Percentiles rank a stretch among this genome's conserved stretches.
Conservation (phyloP, 2,888 invertebrate genomes). For the Bibio marci region DNA sequence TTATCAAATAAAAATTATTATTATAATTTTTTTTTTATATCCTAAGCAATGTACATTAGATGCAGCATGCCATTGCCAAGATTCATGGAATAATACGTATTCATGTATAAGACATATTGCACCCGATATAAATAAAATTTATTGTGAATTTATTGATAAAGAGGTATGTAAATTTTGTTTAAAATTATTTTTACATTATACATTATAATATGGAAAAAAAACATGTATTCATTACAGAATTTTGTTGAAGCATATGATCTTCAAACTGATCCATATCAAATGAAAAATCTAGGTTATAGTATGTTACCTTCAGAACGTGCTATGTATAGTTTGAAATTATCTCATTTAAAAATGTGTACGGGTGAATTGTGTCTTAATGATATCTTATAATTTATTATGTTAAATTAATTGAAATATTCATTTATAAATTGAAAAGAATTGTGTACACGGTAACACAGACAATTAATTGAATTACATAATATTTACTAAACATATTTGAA, state of each 20-base stretch:
- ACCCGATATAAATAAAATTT: conserved; percentile 23
- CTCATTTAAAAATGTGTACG: conserved; percentile 21
- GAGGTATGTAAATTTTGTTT: conserved; percentile 20
- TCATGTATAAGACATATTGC: conserved; percentile 54
- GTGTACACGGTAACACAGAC: too few species aligned
- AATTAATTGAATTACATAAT: too few species aligned
- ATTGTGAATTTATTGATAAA: conserved; percentile 30
- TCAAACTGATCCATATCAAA: conserved; percentile 48
- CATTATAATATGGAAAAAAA: neutral
- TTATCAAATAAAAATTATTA: too few species aligned
- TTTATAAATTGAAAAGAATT: too few species aligned
- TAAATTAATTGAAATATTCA: too few species aligned
- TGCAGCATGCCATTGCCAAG: conserved; percentile 71
- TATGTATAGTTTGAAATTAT: conserved; percentile 30
- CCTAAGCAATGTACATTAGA: conserved; percentile 15
- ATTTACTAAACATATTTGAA: too few species aligned
- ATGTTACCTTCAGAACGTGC: conserved; percentile 34
- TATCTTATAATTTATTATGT: too few species aligned
- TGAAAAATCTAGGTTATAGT: conserved; percentile 40
- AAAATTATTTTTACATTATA: neutral
- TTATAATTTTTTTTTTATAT: conserved; percentile 10
- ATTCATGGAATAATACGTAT: conserved; percentile 69
- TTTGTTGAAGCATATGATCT: conserved; percentile 68
- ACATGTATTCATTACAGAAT: conserved; percentile 28
- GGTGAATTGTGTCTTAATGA: conserved; percentile 15